Evolutionary conservation across 35 echinoderm and acorn worm genomes (phyloP).

Genomic region (Chiridota heheva): DNA sequence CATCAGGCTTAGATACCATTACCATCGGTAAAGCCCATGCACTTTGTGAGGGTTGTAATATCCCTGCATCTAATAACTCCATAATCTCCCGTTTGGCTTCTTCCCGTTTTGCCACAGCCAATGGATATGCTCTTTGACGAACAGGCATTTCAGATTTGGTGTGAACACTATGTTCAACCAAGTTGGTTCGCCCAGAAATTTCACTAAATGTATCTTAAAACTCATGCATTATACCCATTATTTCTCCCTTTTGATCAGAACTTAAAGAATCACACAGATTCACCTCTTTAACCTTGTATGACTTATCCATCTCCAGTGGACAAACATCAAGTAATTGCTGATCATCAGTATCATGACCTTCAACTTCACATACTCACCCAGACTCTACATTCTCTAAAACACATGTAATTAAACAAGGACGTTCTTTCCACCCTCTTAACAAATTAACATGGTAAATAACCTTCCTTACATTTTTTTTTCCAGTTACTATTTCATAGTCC

Average conservation of each 20-base stretch:
- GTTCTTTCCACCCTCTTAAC: neutral
- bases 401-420: neutral
- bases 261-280: no score
- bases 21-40: conserved; percentile 32
- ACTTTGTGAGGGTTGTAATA: conserved; percentile 34
- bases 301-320: conserved; percentile 19
- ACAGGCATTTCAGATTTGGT: conserved; percentile 16
- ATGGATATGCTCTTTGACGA: conserved; percentile 24
- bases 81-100: conserved; percentile 31
- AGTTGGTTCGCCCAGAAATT: conserved; percentile 24
- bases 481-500: neutral
- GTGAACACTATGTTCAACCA: conserved; percentile 31
- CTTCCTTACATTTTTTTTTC: neutral
- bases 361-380: conserved; percentile 1
- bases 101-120: conserved; percentile 31
- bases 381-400: neutral
- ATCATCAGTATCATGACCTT: conserved; percentile 5
- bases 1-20: conserved; percentile 29
- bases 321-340: neutral
- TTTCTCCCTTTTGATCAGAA: neutral
- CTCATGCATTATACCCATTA: neutral
- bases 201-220: neutral
- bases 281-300: no score
- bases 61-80: conserved; percentile 37
- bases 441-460: neutral